Base-by-base conservation (phyloP, 2,797 vertebrate species). In the Sebastes cheni region DNA sequence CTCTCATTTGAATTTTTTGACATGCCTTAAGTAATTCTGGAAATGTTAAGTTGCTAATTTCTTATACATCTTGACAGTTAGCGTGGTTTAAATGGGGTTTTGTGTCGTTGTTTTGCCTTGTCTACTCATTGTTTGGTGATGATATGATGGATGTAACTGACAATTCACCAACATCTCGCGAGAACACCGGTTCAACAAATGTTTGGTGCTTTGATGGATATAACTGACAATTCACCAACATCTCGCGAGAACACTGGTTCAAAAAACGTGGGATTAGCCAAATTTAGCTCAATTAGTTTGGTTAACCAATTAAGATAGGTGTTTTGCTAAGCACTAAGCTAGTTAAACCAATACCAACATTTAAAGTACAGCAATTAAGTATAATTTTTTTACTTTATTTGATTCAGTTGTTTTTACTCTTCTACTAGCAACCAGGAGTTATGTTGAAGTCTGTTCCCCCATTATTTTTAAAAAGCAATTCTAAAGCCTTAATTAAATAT, bases 21-120 rank as follows among this genome's bases (percentile, higher is more conserved):
- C 18, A 23, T 14, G 20, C 2, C 3, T 8, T n/a, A 6, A 13
- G 1, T 22, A 29, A 2, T 3, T 8, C 2, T 4, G 6, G 4
- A 14, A 7, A n/a, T 2, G 1, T 59, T 6, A 7, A 16, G 1
- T 32, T 36, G 1, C 22, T 22, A 23, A 36, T 27, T 34, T 9
- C 5, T 22, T 7, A 4, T 4, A 32, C 2, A 23, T 34, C 2
- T n/a, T 20, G 2, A 1, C 6, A 29, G 39, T 66, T 30, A 20
- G 39, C 9, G 46, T 27, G 4, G 8, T 61, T 50, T 8, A 9
- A 68, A 29, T 8, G 1, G 29, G 1, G 4, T 10, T 20, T 46
- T 59, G 6, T 13, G 34, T 58, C 5, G 9, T 30, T 12, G 50
- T 58, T 1, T 30, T 30, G 20, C 30, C 6, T 62, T 12, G 11